Evolutionary conservation across 2,113 vertebrate genomes (phyloP), one percentile per base, ranked within the genome.

Genomic region (Siniperca chuatsi): DNA sequence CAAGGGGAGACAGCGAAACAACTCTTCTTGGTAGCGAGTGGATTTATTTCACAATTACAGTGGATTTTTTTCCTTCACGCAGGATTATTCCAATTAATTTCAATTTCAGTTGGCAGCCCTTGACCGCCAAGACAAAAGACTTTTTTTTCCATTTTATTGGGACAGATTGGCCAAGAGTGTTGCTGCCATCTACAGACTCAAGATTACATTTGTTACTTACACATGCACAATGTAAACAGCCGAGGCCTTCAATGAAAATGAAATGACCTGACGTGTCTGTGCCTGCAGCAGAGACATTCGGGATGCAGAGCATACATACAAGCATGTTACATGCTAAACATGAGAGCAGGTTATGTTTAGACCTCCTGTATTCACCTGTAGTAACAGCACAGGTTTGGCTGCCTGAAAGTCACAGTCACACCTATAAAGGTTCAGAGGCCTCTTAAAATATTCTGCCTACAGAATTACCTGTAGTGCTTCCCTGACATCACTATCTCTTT

Each of bases 161-260:
- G 91, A 91, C 84, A 76, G 85, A 93, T 87, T 78, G 88, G 75
- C 75, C 89, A 87, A 88, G 89, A 83, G 82, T 90, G 79, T 33
- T 92, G 90, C 90, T 93, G 92, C 92, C 93, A 92, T 87, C 90
- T 93, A 92, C 87, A 91, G 90, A 92, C 90, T 55, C 62, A 8
- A 75, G 71, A 77, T 87, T 84, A 87, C 84, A 90, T 87, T 72
- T 82, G 52, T 67, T 67, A 72, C 55, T n/a, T 64, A 70, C 44
- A 86, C 64, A 62, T 23, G 52, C 82, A 73, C 65, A 78, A 78
- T 18, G 72, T 75, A 87, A 81, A 91, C 86, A 89, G 25, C 64
- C 6, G 13, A 58, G 72, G 72, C 68, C 62, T 65, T 78, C 83
- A 79, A 77, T 84, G 75, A 61, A 85, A 92, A 81, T 68, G 72